phyloP scores from a whole-genome alignment of 2,797 vertebrate genomes.

The Mormyrops boulengeri region DNA sequence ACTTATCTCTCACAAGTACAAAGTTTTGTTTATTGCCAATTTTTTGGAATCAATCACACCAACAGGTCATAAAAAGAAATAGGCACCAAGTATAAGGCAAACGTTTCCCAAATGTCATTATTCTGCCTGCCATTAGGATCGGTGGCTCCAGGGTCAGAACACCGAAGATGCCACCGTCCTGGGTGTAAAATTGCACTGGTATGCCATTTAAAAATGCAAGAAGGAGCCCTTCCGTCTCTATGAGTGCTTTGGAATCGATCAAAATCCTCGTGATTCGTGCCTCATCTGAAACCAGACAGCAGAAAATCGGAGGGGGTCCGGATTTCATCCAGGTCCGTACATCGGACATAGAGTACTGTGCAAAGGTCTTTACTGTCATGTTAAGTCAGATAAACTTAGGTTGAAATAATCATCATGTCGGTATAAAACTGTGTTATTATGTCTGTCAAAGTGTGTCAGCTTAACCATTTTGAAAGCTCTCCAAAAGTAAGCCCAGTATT shows the following conservation, averaged over 20 bases:
- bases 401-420: neutral
- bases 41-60: neutral
- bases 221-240: neutral
- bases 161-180: neutral
- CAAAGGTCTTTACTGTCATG: neutral
- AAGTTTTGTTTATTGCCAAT: neutral
- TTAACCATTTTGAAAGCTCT: neutral
- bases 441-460: neutral
- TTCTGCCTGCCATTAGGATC: neutral
- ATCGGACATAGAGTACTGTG: neutral
- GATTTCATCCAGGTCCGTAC: neutral
- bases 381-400: neutral
- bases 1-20: neutral
- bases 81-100: neutral
- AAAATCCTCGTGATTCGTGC: neutral
- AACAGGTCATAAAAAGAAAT: neutral
- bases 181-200: neutral
- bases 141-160: neutral
- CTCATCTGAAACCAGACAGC: neutral
- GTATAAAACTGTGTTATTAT: neutral
- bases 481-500: neutral
- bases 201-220: constrained; percentile 3
- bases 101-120: neutral
- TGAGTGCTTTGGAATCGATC: neutral
- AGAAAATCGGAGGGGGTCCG: neutral